A percentile compares a stretch with the other conserved stretches of the same genome.
Conservation (phyloP, 1,140 invertebrate species). For the Aphelenchoides besseyi region DNA sequence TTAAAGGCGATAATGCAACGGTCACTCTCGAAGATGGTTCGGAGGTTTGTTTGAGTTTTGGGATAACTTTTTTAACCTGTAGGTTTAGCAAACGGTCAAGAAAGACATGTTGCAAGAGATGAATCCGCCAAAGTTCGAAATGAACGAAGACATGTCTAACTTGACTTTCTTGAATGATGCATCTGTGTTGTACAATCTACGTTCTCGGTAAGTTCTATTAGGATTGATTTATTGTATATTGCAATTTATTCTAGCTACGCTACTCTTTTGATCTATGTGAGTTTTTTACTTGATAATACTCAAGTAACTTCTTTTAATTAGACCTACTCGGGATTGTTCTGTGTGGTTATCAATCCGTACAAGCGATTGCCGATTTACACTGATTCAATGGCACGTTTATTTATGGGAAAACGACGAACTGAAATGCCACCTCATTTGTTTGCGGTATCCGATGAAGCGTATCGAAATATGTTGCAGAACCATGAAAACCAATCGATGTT, state of each 20-base stretch:
- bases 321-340: conserved; percentile 99
- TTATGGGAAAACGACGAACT: conserved; percentile 96
- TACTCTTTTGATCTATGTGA: conserved; percentile 77
- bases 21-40: conserved; percentile 56
- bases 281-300: conserved; percentile 25
- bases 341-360: conserved; percentile 99
- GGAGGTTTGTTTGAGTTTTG: not conserved
- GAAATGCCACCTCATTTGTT: conserved; percentile 99
- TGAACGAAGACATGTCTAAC: conserved; percentile 96
- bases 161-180: conserved; percentile 98
- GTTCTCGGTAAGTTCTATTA: conserved; percentile 78
- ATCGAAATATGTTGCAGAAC: conserved; percentile 94
- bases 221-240: no score
- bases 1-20: conserved; percentile 93
- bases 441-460: conserved; percentile 98
- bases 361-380: conserved; percentile 99
- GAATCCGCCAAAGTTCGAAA: conserved; percentile 99
- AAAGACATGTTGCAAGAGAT: no score
- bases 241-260: no score
- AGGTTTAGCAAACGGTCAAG: conserved; percentile 12
- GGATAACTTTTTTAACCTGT: conserved; percentile 6
- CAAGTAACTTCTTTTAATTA: conserved; percentile 63
- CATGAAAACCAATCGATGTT: conserved; percentile 79
- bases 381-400: conserved; percentile 85
- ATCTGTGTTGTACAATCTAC: conserved; percentile 95